Conservation (phyloP, 2,113 vertebrate genomes). For the Thinocorus orbignyianus region DNA sequence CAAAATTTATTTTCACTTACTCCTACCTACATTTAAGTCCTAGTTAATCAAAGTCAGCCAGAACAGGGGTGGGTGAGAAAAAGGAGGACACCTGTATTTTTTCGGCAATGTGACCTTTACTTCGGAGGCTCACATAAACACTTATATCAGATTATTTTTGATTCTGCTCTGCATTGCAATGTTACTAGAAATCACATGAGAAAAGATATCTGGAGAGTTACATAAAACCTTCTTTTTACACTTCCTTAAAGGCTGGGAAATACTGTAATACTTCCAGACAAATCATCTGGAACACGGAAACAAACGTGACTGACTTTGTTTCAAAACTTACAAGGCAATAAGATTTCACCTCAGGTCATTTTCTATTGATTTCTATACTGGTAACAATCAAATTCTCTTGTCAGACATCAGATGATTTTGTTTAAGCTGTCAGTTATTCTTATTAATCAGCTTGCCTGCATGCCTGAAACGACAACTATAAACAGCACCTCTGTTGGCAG, state of each 20-base stretch:
- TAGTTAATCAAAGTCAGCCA: neutral
- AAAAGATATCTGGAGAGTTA: neutral
- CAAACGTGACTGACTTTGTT: neutral
- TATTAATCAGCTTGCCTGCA: neutral
- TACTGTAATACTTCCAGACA: neutral
- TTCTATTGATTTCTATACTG: neutral
- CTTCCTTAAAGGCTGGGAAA: neutral
- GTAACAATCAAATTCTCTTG: neutral
- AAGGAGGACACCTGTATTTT: neutral
- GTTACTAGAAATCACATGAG: neutral
- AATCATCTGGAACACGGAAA: neutral
- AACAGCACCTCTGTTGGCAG: neutral
- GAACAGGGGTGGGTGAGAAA: neutral
- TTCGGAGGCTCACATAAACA: neutral
- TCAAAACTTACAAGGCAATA: neutral
- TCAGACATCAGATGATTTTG: neutral
- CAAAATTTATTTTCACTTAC: neutral
- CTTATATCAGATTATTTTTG: neutral
- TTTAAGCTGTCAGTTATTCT: neutral
- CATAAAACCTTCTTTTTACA: neutral
- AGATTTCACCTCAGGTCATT: neutral
- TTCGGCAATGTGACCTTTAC: neutral
- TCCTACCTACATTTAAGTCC: neutral
- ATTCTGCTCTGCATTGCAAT: neutral
- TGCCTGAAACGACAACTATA: neutral